A percentile compares a stretch with the other conserved stretches of the same genome.
Conservation (phyloP, 1,140 invertebrate species). For the Heliconius melpomene region DNA sequence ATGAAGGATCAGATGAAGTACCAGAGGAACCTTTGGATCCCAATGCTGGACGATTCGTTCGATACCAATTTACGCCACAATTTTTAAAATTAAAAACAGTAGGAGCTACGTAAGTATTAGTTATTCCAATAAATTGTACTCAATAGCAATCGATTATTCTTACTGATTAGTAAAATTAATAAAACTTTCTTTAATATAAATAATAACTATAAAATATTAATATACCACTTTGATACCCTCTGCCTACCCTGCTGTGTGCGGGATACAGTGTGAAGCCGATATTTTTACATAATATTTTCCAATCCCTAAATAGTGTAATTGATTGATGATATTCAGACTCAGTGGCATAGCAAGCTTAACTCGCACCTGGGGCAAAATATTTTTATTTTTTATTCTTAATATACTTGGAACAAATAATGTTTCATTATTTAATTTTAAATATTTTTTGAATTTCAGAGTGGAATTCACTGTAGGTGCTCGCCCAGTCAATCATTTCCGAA, state of each 20-base stretch:
- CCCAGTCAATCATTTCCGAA: constrained; percentile 97
- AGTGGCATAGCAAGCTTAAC: no score
- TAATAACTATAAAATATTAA: not conserved
- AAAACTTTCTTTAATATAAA: not conserved
- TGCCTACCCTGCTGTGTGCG: no score
- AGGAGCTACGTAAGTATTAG: constrained; percentile 92
- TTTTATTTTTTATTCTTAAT: no score
- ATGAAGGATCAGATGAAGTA: constrained; percentile 82
- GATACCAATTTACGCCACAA: constrained; percentile 98
- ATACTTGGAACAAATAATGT: no score
- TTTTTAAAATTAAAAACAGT: constrained; percentile 98
- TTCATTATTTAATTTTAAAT: not conserved
- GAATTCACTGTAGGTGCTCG: constrained; percentile 97
- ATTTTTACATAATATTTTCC: no score
- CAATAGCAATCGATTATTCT: not conserved
- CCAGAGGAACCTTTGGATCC: constrained; percentile 88
- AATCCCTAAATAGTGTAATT: no score
- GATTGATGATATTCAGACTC: no score
- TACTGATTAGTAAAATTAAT: not conserved
- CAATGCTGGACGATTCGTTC: constrained; percentile 96
- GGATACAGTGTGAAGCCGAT: no score
- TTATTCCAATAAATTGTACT: not conserved
- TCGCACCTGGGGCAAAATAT: no score
- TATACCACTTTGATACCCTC: no score
- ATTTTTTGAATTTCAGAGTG: constrained; percentile 86